These are phyloP conservation scores for Drosophila putrida DNA, from an alignment of 2,888 invertebrate genomes.

Conservation along the genomic window DNA sequence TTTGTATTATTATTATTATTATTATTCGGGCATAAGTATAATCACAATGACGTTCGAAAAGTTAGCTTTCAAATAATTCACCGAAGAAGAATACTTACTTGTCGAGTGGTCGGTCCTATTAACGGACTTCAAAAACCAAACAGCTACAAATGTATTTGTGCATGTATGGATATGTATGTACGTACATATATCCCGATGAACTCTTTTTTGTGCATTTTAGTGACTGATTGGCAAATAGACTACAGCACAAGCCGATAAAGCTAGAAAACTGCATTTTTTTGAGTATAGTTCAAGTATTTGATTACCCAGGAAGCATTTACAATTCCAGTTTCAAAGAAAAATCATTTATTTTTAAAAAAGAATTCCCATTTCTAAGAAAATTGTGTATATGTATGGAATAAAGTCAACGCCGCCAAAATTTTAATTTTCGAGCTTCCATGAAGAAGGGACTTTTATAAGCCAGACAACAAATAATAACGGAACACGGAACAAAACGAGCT, in stretches of 20 bases:
- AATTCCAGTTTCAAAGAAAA: constrained; percentile 2
- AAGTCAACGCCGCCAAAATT: not conserved
- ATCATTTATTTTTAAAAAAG: not conserved
- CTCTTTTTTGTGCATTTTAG: not conserved
- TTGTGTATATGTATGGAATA: not conserved
- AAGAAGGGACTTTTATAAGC: not conserved
- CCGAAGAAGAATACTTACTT: constrained; percentile 2
- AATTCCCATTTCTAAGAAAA: not conserved
- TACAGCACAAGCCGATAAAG: not conserved
- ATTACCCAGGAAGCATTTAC: constrained; percentile 2
- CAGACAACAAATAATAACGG: not conserved
- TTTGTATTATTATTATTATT: constrained; percentile 24
- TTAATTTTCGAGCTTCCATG: not conserved
- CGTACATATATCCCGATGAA: not conserved
- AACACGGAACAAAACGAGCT: not conserved
- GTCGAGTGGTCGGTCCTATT: constrained; percentile 6
- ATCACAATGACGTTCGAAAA: constrained; percentile 18
- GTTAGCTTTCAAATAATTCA: not conserved
- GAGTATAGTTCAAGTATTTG: constrained; percentile 7
- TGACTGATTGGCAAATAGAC: constrained; percentile 4
- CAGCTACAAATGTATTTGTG: not conserved
- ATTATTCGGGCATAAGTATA: constrained; percentile 11
- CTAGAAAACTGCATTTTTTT: constrained; percentile 4
- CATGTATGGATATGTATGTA: not conserved
- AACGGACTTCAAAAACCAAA: not conserved